Conservation (phyloP, 2,797 vertebrate genomes). For the Gallinago stenura region DNA sequence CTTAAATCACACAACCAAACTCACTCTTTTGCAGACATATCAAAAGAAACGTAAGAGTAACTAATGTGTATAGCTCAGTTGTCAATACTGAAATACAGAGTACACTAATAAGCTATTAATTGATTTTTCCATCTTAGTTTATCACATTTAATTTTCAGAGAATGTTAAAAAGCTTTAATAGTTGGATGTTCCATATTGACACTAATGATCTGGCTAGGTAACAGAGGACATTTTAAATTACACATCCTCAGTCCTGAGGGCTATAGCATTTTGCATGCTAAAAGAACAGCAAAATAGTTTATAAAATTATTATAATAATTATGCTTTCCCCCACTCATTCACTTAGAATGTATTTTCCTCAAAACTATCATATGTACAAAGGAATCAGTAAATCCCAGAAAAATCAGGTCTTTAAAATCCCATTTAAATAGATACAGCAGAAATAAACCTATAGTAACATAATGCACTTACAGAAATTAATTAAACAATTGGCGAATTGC, state of each 20-base stretch:
- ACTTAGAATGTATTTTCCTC: not conserved
- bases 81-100: slow-evolving; percentile 71
- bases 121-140: slow-evolving; percentile 77
- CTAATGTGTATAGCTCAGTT: slow-evolving; percentile 30
- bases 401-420: not conserved
- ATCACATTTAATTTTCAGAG: slow-evolving; percentile 74
- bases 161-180: slow-evolving; percentile 70
- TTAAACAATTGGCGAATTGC: rapidly evolving
- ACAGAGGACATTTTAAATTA: slow-evolving; percentile 52
- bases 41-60: slow-evolving; percentile 4
- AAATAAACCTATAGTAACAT: not conserved
- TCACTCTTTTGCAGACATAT: slow-evolving; percentile 12
- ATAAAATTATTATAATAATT: not conserved
- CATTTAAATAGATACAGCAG: not conserved
- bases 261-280: slow-evolving; percentile 4
- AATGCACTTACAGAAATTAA: not conserved
- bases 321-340: not conserved
- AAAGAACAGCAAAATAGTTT: slow-evolving; percentile 12
- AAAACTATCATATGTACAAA: not conserved
- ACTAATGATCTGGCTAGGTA: slow-evolving; percentile 73
- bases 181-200: slow-evolving; percentile 53
- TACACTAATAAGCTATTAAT: slow-evolving; percentile 79
- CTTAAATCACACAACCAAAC: not conserved
- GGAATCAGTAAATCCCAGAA: not conserved
- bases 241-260: not conserved